Conservation (phyloP, 2,888 invertebrate genomes). For the Microdon myrmicae region DNA sequence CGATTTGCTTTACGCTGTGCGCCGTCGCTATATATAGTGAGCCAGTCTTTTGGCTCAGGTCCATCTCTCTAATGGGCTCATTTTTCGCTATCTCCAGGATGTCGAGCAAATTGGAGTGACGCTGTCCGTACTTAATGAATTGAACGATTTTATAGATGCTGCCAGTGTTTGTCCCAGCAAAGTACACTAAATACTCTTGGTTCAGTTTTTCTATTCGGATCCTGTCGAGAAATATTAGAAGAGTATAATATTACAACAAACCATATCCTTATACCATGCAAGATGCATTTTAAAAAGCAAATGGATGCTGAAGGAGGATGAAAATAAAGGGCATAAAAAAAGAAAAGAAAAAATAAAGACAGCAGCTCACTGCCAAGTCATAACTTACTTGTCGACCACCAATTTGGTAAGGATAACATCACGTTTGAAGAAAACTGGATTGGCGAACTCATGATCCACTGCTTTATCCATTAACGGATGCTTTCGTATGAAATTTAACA, state of each 20-base stretch:
- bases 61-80: constrained; percentile 88
- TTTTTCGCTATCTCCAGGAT: constrained; percentile 91
- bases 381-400: constrained; percentile 81
- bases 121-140: constrained; percentile 83
- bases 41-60: constrained; percentile 86
- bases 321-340: constrained; percentile 12
- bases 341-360: constrained; percentile 38
- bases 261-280: too few species aligned
- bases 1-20: constrained; percentile 86
- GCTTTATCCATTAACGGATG: constrained; percentile 98
- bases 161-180: constrained; percentile 87
- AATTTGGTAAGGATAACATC: constrained; percentile 91
- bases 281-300: constrained; percentile 5
- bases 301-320: constrained; percentile 16
- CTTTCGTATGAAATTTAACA: constrained; percentile 94
- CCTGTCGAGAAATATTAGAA: too few species aligned
- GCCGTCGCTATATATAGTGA: constrained; percentile 92
- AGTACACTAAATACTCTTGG: constrained; percentile 86
- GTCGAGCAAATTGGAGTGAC: constrained; percentile 87
- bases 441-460: constrained; percentile 91
- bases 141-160: constrained; percentile 94
- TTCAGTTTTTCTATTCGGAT: constrained; percentile 67
- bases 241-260: too few species aligned
- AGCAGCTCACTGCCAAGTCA: constrained; percentile 26
- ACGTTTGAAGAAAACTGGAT: constrained; percentile 92